Conservation (phyloP, 2,113 vertebrate genomes). For the Choloepus hoffmanni region DNA sequence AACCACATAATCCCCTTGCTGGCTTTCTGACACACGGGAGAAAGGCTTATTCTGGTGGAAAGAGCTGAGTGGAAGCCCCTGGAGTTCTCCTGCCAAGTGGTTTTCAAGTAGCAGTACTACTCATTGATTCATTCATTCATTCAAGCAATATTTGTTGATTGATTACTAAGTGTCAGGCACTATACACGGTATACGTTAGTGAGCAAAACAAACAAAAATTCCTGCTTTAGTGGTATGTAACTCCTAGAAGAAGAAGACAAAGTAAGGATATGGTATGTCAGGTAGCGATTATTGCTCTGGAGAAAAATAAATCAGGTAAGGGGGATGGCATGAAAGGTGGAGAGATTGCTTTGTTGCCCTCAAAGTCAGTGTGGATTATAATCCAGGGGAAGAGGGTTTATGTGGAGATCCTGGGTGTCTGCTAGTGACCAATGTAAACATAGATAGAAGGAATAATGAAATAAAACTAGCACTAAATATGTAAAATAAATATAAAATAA, state of each 20-base stretch:
- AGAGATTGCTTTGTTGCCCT: slow-evolving; percentile 12
- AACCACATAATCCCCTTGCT: neutral
- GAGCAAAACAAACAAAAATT: neutral
- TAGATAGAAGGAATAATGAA: neutral
- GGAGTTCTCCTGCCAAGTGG: neutral
- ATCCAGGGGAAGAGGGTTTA: neutral
- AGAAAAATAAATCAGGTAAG: neutral
- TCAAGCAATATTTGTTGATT: neutral
- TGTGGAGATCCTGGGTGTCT: neutral
- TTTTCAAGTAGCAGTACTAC: neutral
- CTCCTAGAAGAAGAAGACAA: slow-evolving; percentile 20
- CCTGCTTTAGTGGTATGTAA: neutral
- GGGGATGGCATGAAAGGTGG: neutral
- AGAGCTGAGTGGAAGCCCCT: neutral
- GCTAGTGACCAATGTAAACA: neutral
- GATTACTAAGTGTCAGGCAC: neutral
- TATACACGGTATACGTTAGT: neutral
- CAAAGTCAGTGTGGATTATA: neutral
- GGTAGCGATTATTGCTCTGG: neutral
- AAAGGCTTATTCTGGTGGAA: neutral
- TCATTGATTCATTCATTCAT: no score
- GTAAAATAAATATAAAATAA: neutral
- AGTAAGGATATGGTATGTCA: neutral
- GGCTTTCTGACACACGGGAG: neutral
- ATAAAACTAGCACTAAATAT: neutral